Base-by-base conservation (phyloP, 2,888 invertebrate species). In the Sarcophaga variegata region DNA sequence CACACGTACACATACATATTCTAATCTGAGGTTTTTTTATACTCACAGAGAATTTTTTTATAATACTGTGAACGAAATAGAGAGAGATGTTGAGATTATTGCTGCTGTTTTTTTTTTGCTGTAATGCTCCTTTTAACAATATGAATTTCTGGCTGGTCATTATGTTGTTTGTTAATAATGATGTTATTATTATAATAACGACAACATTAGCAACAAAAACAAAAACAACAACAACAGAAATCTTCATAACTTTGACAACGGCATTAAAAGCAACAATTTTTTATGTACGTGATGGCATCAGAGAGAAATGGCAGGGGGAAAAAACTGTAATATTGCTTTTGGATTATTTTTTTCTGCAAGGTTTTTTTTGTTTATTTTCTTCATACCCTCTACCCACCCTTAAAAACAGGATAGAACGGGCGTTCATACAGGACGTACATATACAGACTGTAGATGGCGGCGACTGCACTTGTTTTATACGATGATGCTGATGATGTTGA, bases 251-350 rank as follows among this genome's bases (percentile, higher is more conserved):
- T 62, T 62, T 62, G 62, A 27, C 74, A 37, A 49, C 54, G 69
- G 54, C 63, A 72, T 79, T 60, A 78, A 87, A 84, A 84, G 84
- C 84, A 87, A 82, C 84, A 87, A 84, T 74, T 84, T 72, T 72
- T 66, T 70, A 49, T n/a, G 62, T 77, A 45, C 25, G 60, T 69
- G 45, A 54, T n/a, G 3, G 64, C 59, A 80, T 22, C 66, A 59
- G 64, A 47, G 25, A 20, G 17, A 49, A 85, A 37, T 37, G 37
- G 10, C 37, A 10, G 10, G 10, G 37, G 37, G 6, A 77, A 69
- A 60, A 80, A 75, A 70, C 12, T 76, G 27, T 11, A 69, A 54
- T 25, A 71, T 66, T 77, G 5, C 64, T 74, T 27, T 62, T 17
- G 17, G 37, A 17, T 59, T 59, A 17, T 59, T 59, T n/a, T 59